These are phyloP conservation scores for Ophion obscuratus DNA, from an alignment of 2,888 invertebrate genomes.

Conservation along the genomic window DNA sequence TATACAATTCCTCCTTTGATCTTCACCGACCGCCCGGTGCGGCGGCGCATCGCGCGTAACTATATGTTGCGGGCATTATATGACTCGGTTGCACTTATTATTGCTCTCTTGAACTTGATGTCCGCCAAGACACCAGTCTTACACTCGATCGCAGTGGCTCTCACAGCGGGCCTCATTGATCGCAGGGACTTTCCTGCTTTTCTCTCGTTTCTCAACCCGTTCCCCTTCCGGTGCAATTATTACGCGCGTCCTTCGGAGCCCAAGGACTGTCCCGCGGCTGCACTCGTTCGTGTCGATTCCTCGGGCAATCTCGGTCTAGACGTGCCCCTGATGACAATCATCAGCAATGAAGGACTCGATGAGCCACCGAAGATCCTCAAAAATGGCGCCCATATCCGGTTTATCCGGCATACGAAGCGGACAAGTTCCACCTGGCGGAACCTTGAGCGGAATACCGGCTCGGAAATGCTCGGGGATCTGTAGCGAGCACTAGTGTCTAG, in stretches of 20 bases:
- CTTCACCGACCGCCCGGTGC: slow-evolving; percentile 78
- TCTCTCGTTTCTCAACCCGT: slow-evolving; percentile 3
- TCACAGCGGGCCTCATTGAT: slow-evolving; percentile 62
- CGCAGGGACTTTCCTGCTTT: background rate
- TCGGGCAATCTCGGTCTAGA: background rate
- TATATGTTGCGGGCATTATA: slow-evolving; percentile 80
- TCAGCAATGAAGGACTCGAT: background rate
- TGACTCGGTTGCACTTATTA: slow-evolving; percentile 80
- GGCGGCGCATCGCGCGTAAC: slow-evolving; percentile 77
- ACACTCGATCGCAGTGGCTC: slow-evolving; percentile 73
- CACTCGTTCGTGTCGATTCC: background rate
- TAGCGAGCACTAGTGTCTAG: background rate
- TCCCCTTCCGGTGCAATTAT: slow-evolving; percentile 39
- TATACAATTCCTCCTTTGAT: slow-evolving; percentile 76
- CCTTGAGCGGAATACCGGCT: background rate
- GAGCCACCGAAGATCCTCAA: background rate
- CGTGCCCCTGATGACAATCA: too few species aligned
- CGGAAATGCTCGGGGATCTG: background rate
- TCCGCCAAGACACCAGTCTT: slow-evolving; percentile 74
- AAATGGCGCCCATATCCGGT: background rate
- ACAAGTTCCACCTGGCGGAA: background rate
- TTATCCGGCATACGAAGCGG: background rate
- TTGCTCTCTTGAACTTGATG: slow-evolving; percentile 72
- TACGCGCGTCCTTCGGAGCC: slow-evolving; percentile 27
- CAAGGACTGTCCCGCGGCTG: slow-evolving; percentile 24